Evolutionary conservation across 2,888 invertebrate species (phyloP), one percentile per base, ranked within the genome.

Genomic region (Diadegma fenestrale): DNA sequence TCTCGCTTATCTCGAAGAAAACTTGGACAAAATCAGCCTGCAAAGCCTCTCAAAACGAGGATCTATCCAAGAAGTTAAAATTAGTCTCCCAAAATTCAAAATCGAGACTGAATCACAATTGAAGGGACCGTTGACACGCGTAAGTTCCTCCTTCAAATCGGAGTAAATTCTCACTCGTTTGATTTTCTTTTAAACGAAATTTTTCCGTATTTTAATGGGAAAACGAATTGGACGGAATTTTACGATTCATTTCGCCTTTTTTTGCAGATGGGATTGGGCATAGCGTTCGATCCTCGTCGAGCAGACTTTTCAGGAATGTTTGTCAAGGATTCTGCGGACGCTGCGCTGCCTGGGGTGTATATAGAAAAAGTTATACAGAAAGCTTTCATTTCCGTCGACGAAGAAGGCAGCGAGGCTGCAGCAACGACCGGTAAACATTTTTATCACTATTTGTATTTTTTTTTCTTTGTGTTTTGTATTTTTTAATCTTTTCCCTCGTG

Each of bases 1-100:
- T 0, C 94, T 98, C 63, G 88, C 94, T 2, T 93, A 94, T 0
- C 91, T 98, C 63, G 95, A 97, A 90, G 88, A 94, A 1, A 96
- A 96, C 89, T 90, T 98, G 64, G 94, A 95, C 0, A 91, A 91
- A 0, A 93, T 95, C 45, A 95, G 96, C 71, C 90, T 97, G 51
- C 90, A 92, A 0, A 95, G 95, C 0, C 72, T 41, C 2, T 2
- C 22, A 17, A 0, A 89, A 96, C 12, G 43, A 8, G 86, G 81
- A 10, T 88, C 87, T 33, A 82, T 89, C 0, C 93, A 94, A 0
- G 95, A 96, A 91, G 96, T 98, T 0, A 94, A 95, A 45, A 95
- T 98, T 0, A 95, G 95, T 22, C 92, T 98, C 66, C 98, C 98
- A 0, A 97, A 96, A 93, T 98, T 98, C 93, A 97, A 96, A 93